Evolutionary conservation across 2,888 invertebrate species (phyloP), one percentile per base, ranked within the genome.

Genomic region (Latheticus oryzae): DNA sequence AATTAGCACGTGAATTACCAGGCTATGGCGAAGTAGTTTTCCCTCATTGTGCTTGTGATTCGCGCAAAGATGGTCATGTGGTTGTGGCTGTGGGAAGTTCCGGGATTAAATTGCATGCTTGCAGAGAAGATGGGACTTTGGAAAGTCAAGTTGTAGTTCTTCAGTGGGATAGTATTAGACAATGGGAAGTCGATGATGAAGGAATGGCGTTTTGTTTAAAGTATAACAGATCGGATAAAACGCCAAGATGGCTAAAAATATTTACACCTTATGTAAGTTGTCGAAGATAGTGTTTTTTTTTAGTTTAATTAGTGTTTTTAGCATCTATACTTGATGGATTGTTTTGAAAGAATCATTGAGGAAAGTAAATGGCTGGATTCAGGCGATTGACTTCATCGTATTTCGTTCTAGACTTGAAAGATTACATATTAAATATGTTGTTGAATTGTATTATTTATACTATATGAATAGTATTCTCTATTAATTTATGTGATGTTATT

Each of bases 11-110:
- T 55, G 84, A 89, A 64, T 81, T 97, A 68, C 91, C 93, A 45
- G 98, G 97, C 37, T 98, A 98, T 80, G 96, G 95, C 0, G 90
- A 93, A 75, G 85, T 97, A 7, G 90, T 93, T 40, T 97, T 98
- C 81, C 99, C 99, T 16, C 95, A 96, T 81, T 90, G 97, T 77
- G 83, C 90, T 19, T 95, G 95, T 79, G 95, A 96, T 82, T 91
- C 93, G 21, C 83, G 93, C 55, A 93, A 93, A 76, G 90, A 89
- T 65, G 95, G 94, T 28, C 93, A 93, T 78, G 93, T 95, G 3
- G 61, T 77, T 4, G 68, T 76, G 7, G 75, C 76, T 9, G 33
- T 78, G 80, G 88, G 88, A 33, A 85, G 84, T 79, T 77, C 75
- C 35, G 87, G 86, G 8, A 77, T 88, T 67, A 89, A 90, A 78